Percentiles rank a stretch among this genome's conserved stretches.
Evolutionary conservation across 2,797 vertebrate species (phyloP).

Genomic region (Enteromius paludinosus): DNA sequence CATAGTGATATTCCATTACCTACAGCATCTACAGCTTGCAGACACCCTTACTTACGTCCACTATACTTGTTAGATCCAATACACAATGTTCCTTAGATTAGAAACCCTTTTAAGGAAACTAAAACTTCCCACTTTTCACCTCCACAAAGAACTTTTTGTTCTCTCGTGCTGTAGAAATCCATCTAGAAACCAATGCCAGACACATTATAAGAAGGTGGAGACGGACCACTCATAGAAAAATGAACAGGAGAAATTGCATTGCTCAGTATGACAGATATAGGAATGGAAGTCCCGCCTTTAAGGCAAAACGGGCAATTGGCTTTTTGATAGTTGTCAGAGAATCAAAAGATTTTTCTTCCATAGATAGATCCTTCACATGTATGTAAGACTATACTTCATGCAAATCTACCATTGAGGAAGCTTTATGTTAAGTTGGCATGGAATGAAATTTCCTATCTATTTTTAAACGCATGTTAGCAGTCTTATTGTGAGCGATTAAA

Average conservation of each 20-base stretch:
- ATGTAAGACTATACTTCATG: background rate
- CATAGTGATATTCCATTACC: background rate
- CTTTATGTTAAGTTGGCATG: background rate
- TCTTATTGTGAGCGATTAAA: background rate
- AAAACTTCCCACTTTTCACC: background rate
- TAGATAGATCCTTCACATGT: background rate
- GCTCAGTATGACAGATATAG: background rate
- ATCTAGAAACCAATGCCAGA: background rate
- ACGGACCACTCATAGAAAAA: background rate
- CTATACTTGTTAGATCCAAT: background rate
- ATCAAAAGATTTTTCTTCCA: background rate
- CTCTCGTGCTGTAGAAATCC: background rate
- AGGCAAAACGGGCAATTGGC: background rate
- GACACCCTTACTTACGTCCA: constrained; percentile 4
- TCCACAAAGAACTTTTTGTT: constrained; percentile 1
- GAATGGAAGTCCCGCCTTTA: background rate
- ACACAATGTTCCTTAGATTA: background rate
- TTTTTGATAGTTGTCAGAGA: background rate
- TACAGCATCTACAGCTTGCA: background rate
- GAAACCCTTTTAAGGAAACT: background rate
- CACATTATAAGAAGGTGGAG: background rate
- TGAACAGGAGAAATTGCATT: background rate
- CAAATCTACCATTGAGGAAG: background rate
- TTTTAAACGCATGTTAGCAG: background rate
- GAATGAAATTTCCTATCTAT: background rate